phyloP scores from a whole-genome alignment of 64 coral and sea anemone genomes.

The Pocillopora damicornis region DNA sequence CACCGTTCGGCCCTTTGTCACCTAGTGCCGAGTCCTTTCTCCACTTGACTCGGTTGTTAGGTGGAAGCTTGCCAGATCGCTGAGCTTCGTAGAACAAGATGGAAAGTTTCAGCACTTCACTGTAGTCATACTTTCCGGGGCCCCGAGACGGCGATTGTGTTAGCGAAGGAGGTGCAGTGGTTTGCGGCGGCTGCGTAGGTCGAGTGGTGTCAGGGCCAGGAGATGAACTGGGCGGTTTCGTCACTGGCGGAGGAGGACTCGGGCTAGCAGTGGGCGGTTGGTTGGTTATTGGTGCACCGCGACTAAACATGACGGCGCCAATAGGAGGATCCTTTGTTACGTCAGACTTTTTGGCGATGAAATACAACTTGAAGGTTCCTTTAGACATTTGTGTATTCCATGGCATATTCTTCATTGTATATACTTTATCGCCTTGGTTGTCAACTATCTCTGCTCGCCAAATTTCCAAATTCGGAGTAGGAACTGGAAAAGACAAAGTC shows the following conservation, averaged over 20 bases:
- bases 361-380: slow-evolving; percentile 20
- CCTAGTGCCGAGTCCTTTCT: slow-evolving; percentile 75
- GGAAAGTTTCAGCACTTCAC: slow-evolving; percentile 66
- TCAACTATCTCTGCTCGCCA: slow-evolving; percentile 56
- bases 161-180: background rate
- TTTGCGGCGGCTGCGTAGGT: background rate
- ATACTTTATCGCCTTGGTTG: slow-evolving; percentile 46
- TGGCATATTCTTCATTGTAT: slow-evolving; percentile 46
- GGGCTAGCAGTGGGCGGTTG: background rate
- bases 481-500: slow-evolving; percentile 52
- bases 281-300: background rate
- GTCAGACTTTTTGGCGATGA: slow-evolving; percentile 27
- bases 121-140: slow-evolving; percentile 49
- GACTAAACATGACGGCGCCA: slow-evolving; percentile 26
- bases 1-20: slow-evolving; percentile 56
- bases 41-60: slow-evolving; percentile 78
- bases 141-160: background rate
- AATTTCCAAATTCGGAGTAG: slow-evolving; percentile 39
- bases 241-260: background rate
- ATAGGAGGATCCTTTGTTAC: background rate
- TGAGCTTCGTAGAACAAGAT: slow-evolving; percentile 96
- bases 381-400: slow-evolving; percentile 55
- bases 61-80: slow-evolving; percentile 80
- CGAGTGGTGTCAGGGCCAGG: background rate
- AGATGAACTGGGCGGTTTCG: background rate